Base-by-base conservation (phyloP, 2,113 vertebrate genomes). In the Oncorhynchus gorbuscha region DNA sequence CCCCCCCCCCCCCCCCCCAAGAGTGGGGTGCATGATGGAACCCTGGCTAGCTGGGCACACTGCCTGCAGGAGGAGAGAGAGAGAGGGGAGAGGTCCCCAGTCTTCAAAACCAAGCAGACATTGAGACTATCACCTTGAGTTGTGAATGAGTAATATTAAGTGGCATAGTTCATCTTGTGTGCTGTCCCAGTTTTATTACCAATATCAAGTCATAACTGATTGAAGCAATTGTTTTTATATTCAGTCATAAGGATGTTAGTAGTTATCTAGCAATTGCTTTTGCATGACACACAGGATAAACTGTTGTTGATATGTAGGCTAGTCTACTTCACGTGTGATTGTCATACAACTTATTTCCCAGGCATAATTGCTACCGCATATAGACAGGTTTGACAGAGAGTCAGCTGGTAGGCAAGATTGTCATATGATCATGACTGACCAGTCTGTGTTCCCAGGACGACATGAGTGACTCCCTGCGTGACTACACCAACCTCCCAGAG, bases 401-500 rank as follows among this genome's bases (percentile, higher is more conserved):
- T 9, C 39, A 51, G 14, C 39, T 45, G 39, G 39, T 45, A 45
- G 39, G 9, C 39, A 45, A 45, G 39, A 45, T 45, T 55, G 51
- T 55, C 51, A 55, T 18, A 62, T 24, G 59, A 24, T 62, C 6
- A 62, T 62, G 59, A 49, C 7, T 78, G 14, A n/a, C 51, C 1
- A 4, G n/a, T 35, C 69, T 45, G 39, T 61, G 39, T 61, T 75
- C 85, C 5, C 92, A 99, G 98, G 98, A 99, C 0, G 97, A 99
- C 91, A 99, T 99, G 97, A 98, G 94, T 0, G 98, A 99, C 88
- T 99, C 97, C 5, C 93, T 99, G 80, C 92, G 98, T 30, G 98
- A 99, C 85, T 99, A 97, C 89, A 99, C 97, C 73, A 99, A 99
- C 92, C 95, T 99, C 75, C 98, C 98, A 0, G 98, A 99, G 82